A percentile compares a stretch with the other conserved stretches of the same genome.
Conservation (phyloP, 2,113 vertebrate genomes). For the Gymnogyps californianus region DNA sequence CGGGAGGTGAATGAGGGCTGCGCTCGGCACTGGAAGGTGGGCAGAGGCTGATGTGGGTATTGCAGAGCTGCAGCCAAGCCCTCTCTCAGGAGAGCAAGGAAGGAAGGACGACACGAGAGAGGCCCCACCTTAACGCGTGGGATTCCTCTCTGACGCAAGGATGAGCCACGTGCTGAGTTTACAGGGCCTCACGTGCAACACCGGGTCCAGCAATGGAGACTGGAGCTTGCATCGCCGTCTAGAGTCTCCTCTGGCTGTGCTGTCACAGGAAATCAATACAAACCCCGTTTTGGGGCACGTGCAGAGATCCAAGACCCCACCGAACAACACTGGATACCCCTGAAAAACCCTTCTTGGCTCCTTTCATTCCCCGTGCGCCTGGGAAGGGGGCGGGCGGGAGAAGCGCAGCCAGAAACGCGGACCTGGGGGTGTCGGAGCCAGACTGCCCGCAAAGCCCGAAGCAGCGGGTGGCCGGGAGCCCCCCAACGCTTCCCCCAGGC, state of each 20-base stretch:
- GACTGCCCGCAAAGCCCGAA: too few relatives aligned
- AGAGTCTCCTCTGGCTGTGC: not conserved
- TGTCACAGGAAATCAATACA: fast-evolving
- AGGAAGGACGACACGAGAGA: fast-evolving
- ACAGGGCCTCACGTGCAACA: fast-evolving
- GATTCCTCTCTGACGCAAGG: fast-evolving
- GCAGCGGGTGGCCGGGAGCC: not conserved
- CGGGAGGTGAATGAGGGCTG: fast-evolving
- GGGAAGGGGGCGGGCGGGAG: too few relatives aligned
- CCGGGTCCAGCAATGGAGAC: fast-evolving
- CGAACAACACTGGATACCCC: fast-evolving
- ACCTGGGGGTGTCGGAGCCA: fast-evolving
- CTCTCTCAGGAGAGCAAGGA: too few relatives aligned
- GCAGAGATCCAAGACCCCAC: fast-evolving
- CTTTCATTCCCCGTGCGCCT: fast-evolving
- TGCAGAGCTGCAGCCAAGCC: not conserved
- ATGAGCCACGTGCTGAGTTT: fast-evolving
- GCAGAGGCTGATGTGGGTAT: fast-evolving
- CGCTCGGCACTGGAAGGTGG: not conserved
- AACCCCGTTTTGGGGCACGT: fast-evolving
- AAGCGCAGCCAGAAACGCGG: too few relatives aligned
- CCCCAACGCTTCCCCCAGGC: not conserved
- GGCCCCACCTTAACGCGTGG: fast-evolving
- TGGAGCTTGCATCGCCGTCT: fast-evolving
- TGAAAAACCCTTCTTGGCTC: not conserved